Evolutionary conservation across 2,888 invertebrate species (phyloP).

Genomic region (Orthonychiurus folsomi): DNA sequence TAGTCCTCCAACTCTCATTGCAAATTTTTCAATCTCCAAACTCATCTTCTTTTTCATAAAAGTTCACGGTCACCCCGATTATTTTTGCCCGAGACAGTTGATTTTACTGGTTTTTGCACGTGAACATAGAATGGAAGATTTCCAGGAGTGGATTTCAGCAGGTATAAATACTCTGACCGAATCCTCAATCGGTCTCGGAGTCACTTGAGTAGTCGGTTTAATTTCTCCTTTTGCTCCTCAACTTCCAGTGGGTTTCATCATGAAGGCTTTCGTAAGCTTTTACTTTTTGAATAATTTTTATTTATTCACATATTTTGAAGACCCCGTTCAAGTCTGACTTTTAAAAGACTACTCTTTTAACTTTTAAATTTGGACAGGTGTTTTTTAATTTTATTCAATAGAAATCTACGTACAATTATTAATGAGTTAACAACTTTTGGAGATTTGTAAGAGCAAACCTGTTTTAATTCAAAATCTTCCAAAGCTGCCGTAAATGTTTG

Average conservation of each 20-base stretch:
- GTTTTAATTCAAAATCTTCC: too few species aligned
- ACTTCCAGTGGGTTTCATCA: not conserved
- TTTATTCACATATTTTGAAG: too few species aligned
- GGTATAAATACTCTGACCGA: conserved; percentile 4
- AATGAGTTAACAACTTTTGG: too few species aligned
- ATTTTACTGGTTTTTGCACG: not conserved
- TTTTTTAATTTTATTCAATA: too few species aligned
- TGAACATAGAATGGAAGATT: not conserved
- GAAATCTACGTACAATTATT: too few species aligned
- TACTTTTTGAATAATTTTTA: too few species aligned
- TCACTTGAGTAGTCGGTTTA: not conserved
- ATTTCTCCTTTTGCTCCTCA: not conserved
- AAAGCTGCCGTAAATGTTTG: too few species aligned
- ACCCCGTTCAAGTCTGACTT: too few species aligned
- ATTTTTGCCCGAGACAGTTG: not conserved
- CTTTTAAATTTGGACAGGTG: too few species aligned
- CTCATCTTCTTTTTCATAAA: not conserved
- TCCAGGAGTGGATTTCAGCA: not conserved
- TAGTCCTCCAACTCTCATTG: not conserved
- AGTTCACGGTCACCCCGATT: not conserved
- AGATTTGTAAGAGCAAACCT: too few species aligned
- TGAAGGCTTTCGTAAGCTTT: not conserved
- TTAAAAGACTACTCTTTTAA: too few species aligned
- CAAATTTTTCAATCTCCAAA: not conserved
- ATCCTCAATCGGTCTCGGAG: conserved; percentile 6